These are phyloP conservation scores for Hydropsyche betteni DNA, from an alignment of 2,888 invertebrate species.

Conservation along the genomic window DNA sequence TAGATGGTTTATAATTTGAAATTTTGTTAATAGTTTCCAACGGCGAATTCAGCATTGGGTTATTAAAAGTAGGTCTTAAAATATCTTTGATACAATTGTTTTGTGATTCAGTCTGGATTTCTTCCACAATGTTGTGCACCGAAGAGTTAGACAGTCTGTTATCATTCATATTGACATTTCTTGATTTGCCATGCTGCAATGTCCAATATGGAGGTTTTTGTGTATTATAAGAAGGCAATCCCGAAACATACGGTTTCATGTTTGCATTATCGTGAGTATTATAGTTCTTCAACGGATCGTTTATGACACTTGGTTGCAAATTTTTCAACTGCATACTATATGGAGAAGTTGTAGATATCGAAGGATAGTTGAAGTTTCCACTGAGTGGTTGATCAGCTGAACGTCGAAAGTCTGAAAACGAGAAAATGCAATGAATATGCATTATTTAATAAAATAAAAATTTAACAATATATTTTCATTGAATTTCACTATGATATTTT, in stretches of 20 bases:
- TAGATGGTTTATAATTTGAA: background rate
- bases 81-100: no score
- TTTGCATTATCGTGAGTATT: background rate
- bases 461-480: background rate
- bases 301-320: conserved; percentile 58
- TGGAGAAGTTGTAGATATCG: conserved; percentile 54
- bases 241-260: background rate
- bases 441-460: background rate
- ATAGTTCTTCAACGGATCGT: background rate
- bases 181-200: background rate
- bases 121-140: background rate
- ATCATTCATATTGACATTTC: background rate
- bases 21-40: background rate
- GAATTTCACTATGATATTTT: background rate
- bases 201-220: conserved; percentile 17
- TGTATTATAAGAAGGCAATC: background rate
- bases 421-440: background rate
- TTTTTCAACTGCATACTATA: conserved; percentile 56
- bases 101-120: background rate
- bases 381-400: conserved; percentile 65
- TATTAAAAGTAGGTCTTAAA: background rate
- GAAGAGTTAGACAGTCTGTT: background rate
- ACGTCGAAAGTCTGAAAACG: conserved; percentile 71
- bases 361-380: conserved; percentile 56
- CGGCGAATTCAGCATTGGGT: background rate